Conservation (phyloP, 1,140 invertebrate genomes). For the Nomia melanderi region DNA sequence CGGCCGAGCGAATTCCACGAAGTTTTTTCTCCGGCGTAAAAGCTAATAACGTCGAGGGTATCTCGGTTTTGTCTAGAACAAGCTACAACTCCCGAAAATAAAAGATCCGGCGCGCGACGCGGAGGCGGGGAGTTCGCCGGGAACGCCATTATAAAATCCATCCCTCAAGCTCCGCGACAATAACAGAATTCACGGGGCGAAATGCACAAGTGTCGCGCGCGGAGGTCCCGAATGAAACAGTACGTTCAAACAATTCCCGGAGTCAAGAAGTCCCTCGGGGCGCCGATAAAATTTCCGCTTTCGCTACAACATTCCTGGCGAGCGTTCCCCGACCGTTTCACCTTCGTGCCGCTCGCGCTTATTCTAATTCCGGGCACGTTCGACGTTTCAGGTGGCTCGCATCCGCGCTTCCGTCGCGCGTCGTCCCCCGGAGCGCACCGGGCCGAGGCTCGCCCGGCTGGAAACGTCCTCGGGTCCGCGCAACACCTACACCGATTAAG, state of each 20-base stretch:
- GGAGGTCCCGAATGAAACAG: background rate
- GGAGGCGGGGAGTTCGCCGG: background rate
- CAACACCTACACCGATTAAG: conserved; percentile 65
- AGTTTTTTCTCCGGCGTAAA: background rate
- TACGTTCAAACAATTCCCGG: conserved; percentile 22
- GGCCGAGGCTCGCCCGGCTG: no score
- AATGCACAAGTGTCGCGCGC: background rate
- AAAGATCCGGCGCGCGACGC: background rate
- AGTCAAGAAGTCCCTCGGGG: conserved; percentile 7
- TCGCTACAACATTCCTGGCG: conserved; percentile 2
- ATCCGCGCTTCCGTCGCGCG: background rate
- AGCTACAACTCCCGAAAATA: no score
- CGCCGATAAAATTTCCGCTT: conserved; percentile 30
- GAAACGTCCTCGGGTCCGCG: no score
- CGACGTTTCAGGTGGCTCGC: conserved; percentile 36
- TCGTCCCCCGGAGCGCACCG: background rate
- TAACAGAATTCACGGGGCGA: background rate
- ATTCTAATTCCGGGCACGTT: conserved; percentile 47
- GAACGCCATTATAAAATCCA: conserved; percentile 1
- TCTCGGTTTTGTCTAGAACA: no score
- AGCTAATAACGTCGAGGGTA: background rate
- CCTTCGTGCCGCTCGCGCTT: background rate
- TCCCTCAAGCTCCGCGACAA: background rate
- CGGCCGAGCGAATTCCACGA: background rate
- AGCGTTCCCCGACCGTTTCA: no score